Conservation (phyloP, 2,113 vertebrate species). For the Athene cunicularia region DNA sequence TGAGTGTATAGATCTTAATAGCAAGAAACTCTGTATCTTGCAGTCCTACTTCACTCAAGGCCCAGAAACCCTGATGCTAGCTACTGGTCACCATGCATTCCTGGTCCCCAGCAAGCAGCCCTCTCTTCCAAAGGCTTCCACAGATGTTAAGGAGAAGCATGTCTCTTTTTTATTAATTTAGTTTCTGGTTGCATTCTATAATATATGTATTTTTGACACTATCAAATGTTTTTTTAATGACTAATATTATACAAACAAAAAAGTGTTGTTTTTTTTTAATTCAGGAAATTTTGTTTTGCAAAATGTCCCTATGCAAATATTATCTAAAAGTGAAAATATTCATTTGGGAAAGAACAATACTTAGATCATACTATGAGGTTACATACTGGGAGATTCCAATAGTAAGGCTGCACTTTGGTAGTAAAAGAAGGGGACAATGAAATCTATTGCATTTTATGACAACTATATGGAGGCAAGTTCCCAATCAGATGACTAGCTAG, state of each 20-base stretch:
- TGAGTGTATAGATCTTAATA: neutral
- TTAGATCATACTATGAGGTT: neutral
- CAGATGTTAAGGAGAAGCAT: neutral
- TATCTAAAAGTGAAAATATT: neutral
- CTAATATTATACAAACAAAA: neutral
- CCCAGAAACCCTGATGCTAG: neutral
- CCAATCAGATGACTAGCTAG: neutral
- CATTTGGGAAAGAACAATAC: neutral
- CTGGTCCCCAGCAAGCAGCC: neutral
- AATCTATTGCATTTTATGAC: neutral
- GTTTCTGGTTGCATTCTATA: neutral
- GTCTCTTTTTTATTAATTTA: neutral
- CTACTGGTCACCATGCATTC: neutral
- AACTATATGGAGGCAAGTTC: neutral
- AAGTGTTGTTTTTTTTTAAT: neutral
- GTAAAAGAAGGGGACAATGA: neutral
- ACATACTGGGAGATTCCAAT: neutral
- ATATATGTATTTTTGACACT: neutral
- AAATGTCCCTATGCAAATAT: neutral
- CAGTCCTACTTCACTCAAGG: neutral
- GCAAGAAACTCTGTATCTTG: neutral
- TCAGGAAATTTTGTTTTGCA: neutral
- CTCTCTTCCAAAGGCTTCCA: neutral
- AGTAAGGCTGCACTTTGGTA: neutral
- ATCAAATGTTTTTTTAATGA: neutral